A percentile compares a stretch with the other conserved stretches of the same genome.
Conservation (phyloP, 1,140 invertebrate genomes). For the Heliconius hermathena region DNA sequence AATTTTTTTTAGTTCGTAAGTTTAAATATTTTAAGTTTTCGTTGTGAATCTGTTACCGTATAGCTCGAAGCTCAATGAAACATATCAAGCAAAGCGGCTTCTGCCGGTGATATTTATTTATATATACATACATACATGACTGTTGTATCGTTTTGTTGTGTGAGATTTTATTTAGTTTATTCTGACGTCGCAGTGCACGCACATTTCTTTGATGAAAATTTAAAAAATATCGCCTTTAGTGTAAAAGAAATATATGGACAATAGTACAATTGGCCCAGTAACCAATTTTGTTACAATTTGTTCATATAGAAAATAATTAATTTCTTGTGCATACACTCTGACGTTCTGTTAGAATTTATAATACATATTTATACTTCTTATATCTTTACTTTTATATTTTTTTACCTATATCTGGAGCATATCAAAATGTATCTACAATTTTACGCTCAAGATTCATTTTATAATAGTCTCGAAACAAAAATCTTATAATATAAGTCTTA, state of each 20-base stretch:
- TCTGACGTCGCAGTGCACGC: neutral
- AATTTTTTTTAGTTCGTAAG: conserved; percentile 49
- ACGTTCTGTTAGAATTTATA: conserved; percentile 1
- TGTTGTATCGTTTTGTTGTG: conserved; percentile 25
- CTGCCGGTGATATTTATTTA: conserved; percentile 40
- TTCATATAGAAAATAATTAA: neutral
- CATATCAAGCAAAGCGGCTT: conserved; percentile 64
- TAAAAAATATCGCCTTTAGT: neutral
- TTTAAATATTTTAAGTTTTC: conserved; percentile 43
- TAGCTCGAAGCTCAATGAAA: conserved; percentile 69
- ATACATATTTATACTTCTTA: neutral
- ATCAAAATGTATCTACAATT: conserved; percentile 1
- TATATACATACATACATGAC: neutral
- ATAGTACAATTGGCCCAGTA: neutral
- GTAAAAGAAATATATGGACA: neutral
- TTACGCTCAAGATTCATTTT: neutral
- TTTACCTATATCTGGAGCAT: neutral
- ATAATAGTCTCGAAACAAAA: too few relatives aligned
- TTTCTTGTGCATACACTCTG: neutral
- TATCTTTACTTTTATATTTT: neutral
- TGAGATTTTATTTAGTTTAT: conserved; percentile 23
- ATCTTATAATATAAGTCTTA: too few relatives aligned
- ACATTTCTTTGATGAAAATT: neutral
- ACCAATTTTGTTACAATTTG: neutral
- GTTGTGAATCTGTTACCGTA: conserved; percentile 70